A percentile compares a stretch with the other conserved stretches of the same genome.
phyloP scores from a whole-genome alignment of 2,888 invertebrate genomes.

The Pterostichus niger region DNA sequence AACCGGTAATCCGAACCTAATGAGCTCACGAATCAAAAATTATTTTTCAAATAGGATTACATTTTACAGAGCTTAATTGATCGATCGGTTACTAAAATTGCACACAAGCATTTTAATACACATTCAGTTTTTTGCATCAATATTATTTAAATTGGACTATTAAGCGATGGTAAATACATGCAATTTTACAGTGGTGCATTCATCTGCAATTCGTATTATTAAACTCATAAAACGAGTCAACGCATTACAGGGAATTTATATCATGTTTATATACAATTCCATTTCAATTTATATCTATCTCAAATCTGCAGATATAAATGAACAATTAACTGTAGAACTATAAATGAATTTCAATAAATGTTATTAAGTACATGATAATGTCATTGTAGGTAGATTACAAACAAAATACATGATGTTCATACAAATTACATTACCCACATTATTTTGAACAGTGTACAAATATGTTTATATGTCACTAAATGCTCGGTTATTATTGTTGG shows the following conservation, averaged over 20 bases:
- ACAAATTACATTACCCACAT: too few species aligned
- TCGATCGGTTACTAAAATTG: conserved; percentile 44
- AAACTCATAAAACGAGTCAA: conserved; percentile 13
- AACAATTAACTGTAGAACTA: conserved; percentile 43
- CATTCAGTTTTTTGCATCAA: neutral
- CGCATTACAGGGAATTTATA: conserved; percentile 1
- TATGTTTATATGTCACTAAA: too few species aligned
- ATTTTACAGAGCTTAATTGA: conserved; percentile 56
- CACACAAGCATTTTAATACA: conserved; percentile 3
- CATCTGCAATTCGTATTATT: neutral
- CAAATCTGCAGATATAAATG: conserved; percentile 20
- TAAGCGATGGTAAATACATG: neutral
- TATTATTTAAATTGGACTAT: conserved; percentile 8
- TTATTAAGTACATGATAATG: neutral
- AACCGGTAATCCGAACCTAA: conserved; percentile 49
- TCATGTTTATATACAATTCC: conserved; percentile 33
- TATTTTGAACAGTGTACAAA: too few species aligned
- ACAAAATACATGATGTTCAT: too few species aligned
- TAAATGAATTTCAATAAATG: conserved; percentile 34
- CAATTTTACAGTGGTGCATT: neutral
- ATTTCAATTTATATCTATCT: neutral
- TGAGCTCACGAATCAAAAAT: conserved; percentile 55
- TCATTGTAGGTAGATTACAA: neutral
- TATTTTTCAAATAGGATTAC: conserved; percentile 58
- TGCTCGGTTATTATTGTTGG: too few species aligned